Percentiles rank a stretch among this genome's conserved stretches.
Conservation (phyloP, 2,888 invertebrate species). For the Cantharis flavilabris region DNA sequence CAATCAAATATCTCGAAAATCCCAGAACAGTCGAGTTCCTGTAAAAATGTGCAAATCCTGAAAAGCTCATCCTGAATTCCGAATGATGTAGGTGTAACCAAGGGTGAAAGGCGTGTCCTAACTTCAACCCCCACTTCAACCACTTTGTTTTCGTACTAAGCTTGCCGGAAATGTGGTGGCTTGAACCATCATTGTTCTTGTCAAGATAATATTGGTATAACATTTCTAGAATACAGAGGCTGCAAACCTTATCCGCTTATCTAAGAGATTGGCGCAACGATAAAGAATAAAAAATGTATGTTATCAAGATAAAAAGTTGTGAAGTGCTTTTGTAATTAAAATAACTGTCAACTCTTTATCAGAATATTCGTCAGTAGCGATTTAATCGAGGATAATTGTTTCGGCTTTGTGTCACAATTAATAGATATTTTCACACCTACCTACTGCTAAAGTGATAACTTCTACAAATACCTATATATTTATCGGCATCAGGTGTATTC, state of each 20-base stretch:
- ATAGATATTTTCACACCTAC: neutral
- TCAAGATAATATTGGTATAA: slow-evolving; percentile 58
- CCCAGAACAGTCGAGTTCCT: slow-evolving; percentile 20
- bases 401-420: neutral
- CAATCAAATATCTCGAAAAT: slow-evolving; percentile 12
- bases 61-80: slow-evolving; percentile 36
- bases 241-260: slow-evolving; percentile 27
- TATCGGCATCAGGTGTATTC: neutral
- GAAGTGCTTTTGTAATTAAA: slow-evolving; percentile 18
- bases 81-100: slow-evolving; percentile 44
- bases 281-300: slow-evolving; percentile 5
- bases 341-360: slow-evolving; percentile 4
- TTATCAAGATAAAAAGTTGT: slow-evolving; percentile 16
- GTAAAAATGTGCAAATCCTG: slow-evolving; percentile 29
- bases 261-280: slow-evolving; percentile 8
- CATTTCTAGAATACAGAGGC: slow-evolving; percentile 48
- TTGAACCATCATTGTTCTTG: slow-evolving; percentile 59
- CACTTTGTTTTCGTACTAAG: slow-evolving; percentile 56
- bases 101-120: slow-evolving; percentile 37
- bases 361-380: neutral
- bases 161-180: slow-evolving; percentile 57
- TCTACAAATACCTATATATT: neutral
- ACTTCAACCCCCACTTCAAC: slow-evolving; percentile 46
- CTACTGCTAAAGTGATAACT: neutral
- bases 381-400: neutral